Percentiles rank a stretch among this genome's conserved stretches.
These are phyloP conservation scores for Pristionchus pacificus DNA, from an alignment of 1,140 invertebrate species.

Conservation along the genomic window DNA sequence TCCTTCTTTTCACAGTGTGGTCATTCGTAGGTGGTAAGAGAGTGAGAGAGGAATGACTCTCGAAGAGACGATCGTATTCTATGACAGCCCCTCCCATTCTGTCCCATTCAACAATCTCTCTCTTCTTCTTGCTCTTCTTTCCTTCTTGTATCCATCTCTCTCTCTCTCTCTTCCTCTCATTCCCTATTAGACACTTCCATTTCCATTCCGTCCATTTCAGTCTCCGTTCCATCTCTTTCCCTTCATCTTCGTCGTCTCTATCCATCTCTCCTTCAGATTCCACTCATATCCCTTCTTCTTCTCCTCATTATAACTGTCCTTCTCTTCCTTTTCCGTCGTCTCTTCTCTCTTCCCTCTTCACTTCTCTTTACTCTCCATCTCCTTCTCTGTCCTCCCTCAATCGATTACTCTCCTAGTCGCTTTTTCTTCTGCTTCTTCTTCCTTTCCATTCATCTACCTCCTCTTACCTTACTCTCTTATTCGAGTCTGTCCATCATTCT, in stretches of 20 bases:
- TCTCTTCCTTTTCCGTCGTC: too few species aligned
- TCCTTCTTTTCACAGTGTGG: neutral
- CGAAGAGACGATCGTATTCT: constrained; percentile 5
- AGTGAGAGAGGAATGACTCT: neutral
- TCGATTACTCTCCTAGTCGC: neutral
- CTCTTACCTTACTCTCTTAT: neutral
- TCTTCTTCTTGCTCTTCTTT: neutral
- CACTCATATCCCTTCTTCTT: constrained; percentile 4
- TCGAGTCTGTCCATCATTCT: constrained; percentile 3
- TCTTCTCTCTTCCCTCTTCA: too few species aligned
- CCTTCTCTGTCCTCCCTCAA: neutral
- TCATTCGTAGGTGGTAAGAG: neutral
- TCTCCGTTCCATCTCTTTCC: neutral
- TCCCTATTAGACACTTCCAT: neutral
- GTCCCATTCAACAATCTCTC: neutral
- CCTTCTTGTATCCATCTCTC: constrained; percentile 3
- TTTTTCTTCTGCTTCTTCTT: neutral
- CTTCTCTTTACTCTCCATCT: constrained; percentile 7
- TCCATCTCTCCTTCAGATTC: constrained; percentile 1
- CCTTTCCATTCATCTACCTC: constrained; percentile 1
- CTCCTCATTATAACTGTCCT: neutral
- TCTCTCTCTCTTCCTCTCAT: neutral
- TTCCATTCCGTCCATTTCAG: neutral
- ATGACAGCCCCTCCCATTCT: neutral
- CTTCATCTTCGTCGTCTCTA: neutral